Evolutionary conservation across 2,888 invertebrate genomes (phyloP).

Genomic region (Macroteleia sp.): DNA sequence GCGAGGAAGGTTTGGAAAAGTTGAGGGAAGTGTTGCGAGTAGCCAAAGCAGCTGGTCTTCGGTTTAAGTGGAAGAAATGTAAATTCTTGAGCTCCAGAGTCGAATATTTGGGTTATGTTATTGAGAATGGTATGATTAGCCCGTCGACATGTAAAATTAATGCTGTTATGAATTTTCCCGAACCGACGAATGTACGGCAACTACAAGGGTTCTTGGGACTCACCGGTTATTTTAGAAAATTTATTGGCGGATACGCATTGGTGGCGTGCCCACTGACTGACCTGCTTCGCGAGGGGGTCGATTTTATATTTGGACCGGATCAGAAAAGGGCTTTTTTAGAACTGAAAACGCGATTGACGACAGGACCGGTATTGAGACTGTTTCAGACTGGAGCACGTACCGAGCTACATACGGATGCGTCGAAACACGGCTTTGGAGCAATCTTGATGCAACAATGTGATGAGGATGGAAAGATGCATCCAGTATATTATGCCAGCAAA

Average conservation of each 20-base stretch:
- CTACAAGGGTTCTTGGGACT: not conserved
- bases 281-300: not conserved
- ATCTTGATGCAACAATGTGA: constrained; percentile 8
- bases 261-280: constrained; percentile 5
- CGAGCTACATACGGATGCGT: constrained; percentile 13
- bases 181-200: not conserved
- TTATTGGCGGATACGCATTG: constrained; percentile 1
- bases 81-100: not conserved
- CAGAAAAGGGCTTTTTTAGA: not conserved
- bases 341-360: not conserved
- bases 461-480: constrained; percentile 35
- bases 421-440: constrained; percentile 19
- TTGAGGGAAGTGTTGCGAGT: not conserved
- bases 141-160: constrained; percentile 6
- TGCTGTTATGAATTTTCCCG: not conserved
- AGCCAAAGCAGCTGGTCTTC: not conserved
- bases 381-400: constrained; percentile 31
- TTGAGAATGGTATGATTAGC: not conserved
- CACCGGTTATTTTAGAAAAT: not conserved
- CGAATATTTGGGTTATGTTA: not conserved
- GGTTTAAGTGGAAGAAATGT: constrained; percentile 1
- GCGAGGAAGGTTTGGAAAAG: not conserved
- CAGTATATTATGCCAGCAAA: constrained; percentile 24
- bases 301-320: not conserved
- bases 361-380: constrained; percentile 21